Conservation (phyloP, 2,888 invertebrate genomes). For the Lamellibrachia satsuma region DNA sequence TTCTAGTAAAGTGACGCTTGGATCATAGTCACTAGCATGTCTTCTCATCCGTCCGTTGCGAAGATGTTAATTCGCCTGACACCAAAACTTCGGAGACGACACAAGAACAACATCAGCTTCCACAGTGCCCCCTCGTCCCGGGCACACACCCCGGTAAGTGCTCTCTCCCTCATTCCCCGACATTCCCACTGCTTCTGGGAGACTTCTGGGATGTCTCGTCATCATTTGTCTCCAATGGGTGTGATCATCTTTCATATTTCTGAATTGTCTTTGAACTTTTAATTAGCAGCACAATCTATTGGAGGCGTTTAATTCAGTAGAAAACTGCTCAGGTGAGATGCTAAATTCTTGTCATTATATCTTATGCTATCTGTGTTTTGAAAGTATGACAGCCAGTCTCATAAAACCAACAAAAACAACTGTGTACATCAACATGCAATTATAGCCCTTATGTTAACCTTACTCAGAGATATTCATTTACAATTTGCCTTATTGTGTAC, state of each 20-base stretch:
- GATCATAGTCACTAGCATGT: background rate
- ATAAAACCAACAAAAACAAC: no score
- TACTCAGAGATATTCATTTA: no score
- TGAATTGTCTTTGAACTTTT: background rate
- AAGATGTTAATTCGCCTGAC: slow-evolving; percentile 12
- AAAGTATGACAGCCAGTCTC: background rate
- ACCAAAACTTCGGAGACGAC: background rate
- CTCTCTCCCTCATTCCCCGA: background rate
- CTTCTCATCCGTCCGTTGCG: background rate
- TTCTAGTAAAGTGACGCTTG: background rate
- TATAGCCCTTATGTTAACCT: no score
- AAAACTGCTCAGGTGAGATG: background rate
- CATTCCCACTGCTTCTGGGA: background rate
- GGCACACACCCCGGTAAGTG: slow-evolving; percentile 29
- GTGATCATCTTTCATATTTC: background rate
- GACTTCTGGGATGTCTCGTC: background rate
- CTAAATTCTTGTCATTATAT: background rate
- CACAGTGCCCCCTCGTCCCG: slow-evolving; percentile 29
- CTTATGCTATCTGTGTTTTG: background rate
- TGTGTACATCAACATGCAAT: no score
- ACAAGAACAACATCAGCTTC: background rate
- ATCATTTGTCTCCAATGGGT: slow-evolving; percentile 2
- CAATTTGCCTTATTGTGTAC: no score
- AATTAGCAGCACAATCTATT: background rate
- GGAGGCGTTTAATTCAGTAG: background rate